These are phyloP conservation scores for Orbicella faveolata DNA, from an alignment of 64 coral and sea anemone genomes.

Conservation along the genomic window DNA sequence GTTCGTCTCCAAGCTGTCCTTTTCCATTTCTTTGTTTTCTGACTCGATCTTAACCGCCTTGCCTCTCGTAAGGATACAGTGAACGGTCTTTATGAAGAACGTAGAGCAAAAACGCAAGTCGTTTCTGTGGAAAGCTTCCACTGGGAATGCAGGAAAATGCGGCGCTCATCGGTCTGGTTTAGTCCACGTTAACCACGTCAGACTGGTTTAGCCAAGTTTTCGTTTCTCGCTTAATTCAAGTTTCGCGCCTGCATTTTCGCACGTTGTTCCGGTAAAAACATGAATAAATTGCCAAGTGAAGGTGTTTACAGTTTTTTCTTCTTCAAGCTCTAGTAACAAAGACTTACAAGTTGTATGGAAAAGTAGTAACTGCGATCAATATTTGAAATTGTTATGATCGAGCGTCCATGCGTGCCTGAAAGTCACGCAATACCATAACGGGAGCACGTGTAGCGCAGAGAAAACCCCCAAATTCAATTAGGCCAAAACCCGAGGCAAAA, in stretches of 20 bases:
- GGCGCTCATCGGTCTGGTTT: not conserved
- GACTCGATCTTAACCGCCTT: not conserved
- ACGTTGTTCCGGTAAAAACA: not conserved
- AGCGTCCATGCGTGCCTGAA: not conserved
- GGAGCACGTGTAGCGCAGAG: no score
- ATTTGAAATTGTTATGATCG: not conserved
- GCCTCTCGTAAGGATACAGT: not conserved
- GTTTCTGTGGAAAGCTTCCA: not conserved
- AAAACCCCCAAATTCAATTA: no score
- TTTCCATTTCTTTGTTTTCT: slow-evolving; percentile 5
- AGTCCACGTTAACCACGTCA: slow-evolving; percentile 15
- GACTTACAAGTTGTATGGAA: not conserved
- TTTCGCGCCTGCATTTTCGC: slow-evolving; percentile 33
- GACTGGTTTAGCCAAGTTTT: slow-evolving; percentile 37
- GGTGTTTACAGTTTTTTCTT: not conserved
- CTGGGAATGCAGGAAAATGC: not conserved
- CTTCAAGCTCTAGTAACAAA: not conserved
- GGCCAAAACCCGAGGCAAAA: no score
- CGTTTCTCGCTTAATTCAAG: not conserved
- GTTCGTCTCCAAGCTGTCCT: slow-evolving; percentile 11
- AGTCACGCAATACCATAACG: not conserved
- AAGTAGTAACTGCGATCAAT: not conserved
- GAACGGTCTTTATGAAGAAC: not conserved
- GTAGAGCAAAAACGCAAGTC: not conserved
- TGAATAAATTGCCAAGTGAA: not conserved